Evolutionary conservation across 2,888 invertebrate genomes (phyloP).

Genomic region (Lapara coniferarum): DNA sequence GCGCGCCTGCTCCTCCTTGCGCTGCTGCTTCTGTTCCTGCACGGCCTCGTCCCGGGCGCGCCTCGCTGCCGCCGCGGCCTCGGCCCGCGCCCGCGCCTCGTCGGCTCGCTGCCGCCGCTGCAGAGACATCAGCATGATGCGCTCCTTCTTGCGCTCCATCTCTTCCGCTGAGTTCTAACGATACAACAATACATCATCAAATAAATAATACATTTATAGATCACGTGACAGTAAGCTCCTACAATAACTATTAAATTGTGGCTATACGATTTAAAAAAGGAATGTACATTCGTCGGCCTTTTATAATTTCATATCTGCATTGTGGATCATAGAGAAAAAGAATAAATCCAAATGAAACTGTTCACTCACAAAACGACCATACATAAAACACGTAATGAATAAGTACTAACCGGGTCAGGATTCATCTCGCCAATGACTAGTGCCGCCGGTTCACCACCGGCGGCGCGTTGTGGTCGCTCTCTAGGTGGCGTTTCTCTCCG

Average conservation of each 20-base stretch:
- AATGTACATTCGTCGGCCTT: too few species aligned
- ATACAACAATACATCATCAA: neutral
- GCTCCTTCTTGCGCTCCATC: slow-evolving; percentile 96
- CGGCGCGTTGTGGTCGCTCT: slow-evolving; percentile 49
- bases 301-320: too few species aligned
- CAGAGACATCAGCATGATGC: slow-evolving; percentile 93
- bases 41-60: slow-evolving; percentile 90
- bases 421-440: slow-evolving; percentile 73
- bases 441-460: slow-evolving; percentile 63
- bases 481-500: slow-evolving; percentile 54
- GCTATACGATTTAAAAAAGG: too few species aligned
- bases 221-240: too few species aligned
- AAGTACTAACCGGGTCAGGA: slow-evolving; percentile 67
- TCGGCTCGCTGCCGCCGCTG: slow-evolving; percentile 96
- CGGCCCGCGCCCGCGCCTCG: slow-evolving; percentile 92
- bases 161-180: slow-evolving; percentile 91
- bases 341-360: too few species aligned
- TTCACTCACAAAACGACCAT: too few species aligned
- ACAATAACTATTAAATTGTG: too few species aligned
- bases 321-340: too few species aligned
- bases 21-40: slow-evolving; percentile 88
- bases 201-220: too few species aligned
- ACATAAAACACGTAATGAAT: neutral
- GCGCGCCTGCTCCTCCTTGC: slow-evolving; percentile 94
- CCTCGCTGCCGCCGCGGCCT: slow-evolving; percentile 86